Conservation (phyloP, 64 coral and sea anemone species). For the Actinia equina region DNA sequence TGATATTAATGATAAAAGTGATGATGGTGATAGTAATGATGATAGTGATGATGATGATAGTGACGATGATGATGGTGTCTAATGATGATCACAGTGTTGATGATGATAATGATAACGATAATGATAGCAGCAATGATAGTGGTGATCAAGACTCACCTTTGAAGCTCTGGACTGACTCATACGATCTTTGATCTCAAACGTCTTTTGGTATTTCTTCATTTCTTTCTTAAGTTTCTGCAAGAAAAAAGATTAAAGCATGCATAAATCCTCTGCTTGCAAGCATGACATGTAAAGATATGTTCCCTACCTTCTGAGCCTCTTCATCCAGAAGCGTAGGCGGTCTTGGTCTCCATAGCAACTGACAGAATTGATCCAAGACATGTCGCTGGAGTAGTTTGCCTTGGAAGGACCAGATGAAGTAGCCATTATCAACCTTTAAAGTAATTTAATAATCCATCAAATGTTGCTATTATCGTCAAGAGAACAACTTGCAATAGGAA, state of each 20-base stretch:
- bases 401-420: slow-evolving; percentile 99
- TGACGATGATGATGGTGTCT: not conserved
- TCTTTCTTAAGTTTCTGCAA: slow-evolving; percentile 87
- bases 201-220: slow-evolving; percentile 88
- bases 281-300: not conserved
- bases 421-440: slow-evolving; percentile 95
- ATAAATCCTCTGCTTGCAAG: not conserved
- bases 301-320: slow-evolving; percentile 52
- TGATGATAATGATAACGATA: not conserved
- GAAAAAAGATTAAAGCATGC: not conserved
- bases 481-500: too few relatives aligned
- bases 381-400: slow-evolving; percentile 89
- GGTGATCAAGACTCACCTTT: slow-evolving; percentile 48
- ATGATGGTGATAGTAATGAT: not conserved
- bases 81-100: not conserved
- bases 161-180: slow-evolving; percentile 95
- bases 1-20: not conserved
- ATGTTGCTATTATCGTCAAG: too few relatives aligned
- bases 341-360: slow-evolving; percentile 88
- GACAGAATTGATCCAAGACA: slow-evolving; percentile 88
- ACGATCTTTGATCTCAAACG: slow-evolving; percentile 94
- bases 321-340: slow-evolving; percentile 65
- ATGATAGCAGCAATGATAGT: not conserved
- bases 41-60: not conserved
- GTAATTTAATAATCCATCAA: not conserved